phyloP scores from a whole-genome alignment of 2,113 vertebrate species.

The Ceyx cyanopectus region DNA sequence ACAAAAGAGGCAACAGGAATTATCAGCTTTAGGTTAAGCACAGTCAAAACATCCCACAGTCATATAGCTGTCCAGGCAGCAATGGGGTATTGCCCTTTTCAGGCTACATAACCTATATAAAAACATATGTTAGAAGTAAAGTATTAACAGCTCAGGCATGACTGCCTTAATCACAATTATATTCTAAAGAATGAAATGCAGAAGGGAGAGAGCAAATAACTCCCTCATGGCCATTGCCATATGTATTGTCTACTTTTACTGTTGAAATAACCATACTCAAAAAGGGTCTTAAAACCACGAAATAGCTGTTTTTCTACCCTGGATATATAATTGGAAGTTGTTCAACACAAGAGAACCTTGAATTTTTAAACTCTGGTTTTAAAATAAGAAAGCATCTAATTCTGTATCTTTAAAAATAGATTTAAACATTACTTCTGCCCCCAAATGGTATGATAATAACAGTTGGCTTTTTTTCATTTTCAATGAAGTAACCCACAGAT shows the following conservation, averaged over 20 bases:
- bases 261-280: background rate
- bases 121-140: background rate
- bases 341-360: background rate
- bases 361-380: background rate
- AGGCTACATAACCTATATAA: background rate
- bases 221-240: background rate
- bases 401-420: background rate
- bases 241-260: background rate
- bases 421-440: background rate
- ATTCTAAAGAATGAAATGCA: background rate
- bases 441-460: background rate
- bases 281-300: background rate
- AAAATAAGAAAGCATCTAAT: background rate
- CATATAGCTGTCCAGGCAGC: background rate
- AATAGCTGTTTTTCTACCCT: background rate
- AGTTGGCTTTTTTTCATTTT: background rate
- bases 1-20: background rate
- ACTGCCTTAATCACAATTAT: background rate
- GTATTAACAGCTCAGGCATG: background rate
- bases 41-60: background rate
- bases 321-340: background rate
- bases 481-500: constrained; percentile 4
- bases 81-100: background rate
- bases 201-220: background rate
- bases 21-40: background rate